Conservation (phyloP, 2,113 vertebrate species). For the Oreochromis aureus region DNA sequence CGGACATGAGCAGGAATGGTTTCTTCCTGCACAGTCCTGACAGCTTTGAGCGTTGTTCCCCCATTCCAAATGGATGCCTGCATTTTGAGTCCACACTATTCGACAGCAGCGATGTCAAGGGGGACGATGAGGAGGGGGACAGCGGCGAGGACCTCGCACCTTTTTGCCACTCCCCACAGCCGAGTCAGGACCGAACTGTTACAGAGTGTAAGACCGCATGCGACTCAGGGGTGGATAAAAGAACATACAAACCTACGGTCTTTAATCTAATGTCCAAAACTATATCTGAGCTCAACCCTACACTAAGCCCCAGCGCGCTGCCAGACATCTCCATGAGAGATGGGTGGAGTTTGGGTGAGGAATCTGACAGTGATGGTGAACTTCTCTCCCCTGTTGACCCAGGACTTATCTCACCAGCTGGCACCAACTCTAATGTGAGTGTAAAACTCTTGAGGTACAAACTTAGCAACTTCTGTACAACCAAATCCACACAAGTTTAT, state of each 20-base stretch:
- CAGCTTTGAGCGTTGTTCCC: slow-evolving; percentile 61
- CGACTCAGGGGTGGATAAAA: slow-evolving; percentile 36
- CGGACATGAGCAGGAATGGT: slow-evolving; percentile 50
- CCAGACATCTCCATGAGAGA: slow-evolving; percentile 67
- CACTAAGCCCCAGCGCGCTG: slow-evolving; percentile 62
- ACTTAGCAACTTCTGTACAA: background rate
- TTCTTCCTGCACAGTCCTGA: slow-evolving; percentile 66
- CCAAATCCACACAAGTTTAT: background rate
- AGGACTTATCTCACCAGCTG: slow-evolving; percentile 55
- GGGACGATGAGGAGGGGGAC: slow-evolving; percentile 29
- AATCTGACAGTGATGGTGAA: slow-evolving; percentile 69
- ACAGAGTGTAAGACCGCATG: slow-evolving; percentile 5
- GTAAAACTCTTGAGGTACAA: background rate
- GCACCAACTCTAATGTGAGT: slow-evolving; percentile 72
- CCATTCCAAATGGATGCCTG: slow-evolving; percentile 68
- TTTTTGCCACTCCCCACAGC: slow-evolving; percentile 40
- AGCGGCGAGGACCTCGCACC: slow-evolving; percentile 8
- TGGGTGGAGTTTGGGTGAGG: slow-evolving; percentile 67
- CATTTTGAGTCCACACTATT: slow-evolving; percentile 76
- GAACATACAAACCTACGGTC: slow-evolving; percentile 60
- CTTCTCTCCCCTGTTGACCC: slow-evolving; percentile 51
- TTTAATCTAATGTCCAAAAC: slow-evolving; percentile 70
- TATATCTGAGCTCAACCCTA: slow-evolving; percentile 61
- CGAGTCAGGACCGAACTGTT: slow-evolving; percentile 21
- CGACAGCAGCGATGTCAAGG: slow-evolving; percentile 66